A percentile compares a stretch with the other conserved stretches of the same genome.
Evolutionary conservation across 2,113 vertebrate species (phyloP).

Genomic region (Macrotis lagotis): DNA sequence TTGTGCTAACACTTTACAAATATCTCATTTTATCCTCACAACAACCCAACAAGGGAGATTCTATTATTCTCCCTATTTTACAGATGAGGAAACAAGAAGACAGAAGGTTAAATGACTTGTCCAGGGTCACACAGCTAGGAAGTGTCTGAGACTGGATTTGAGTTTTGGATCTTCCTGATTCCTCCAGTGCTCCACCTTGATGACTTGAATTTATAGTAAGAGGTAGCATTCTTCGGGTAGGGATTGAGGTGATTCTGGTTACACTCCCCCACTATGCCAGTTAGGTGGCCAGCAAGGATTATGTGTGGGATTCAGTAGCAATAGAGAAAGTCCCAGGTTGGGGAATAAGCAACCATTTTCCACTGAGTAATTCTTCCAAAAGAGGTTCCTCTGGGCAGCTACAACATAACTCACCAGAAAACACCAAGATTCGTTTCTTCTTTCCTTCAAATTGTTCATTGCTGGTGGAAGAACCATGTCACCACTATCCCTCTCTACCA

Average conservation of each 20-base stretch:
- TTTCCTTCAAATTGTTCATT: slow-evolving; percentile 3
- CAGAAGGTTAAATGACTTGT: not conserved
- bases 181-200: not conserved
- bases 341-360: not conserved
- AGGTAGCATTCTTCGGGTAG: not conserved
- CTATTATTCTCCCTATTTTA: not conserved
- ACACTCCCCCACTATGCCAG: not conserved
- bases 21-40: not conserved
- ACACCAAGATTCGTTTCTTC: not conserved
- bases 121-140: not conserved
- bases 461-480: not conserved
- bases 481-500: not conserved
- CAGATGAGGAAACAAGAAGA: not conserved
- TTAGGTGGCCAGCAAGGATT: too few species aligned
- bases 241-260: not conserved
- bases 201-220: not conserved
- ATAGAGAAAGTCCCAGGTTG: not conserved
- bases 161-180: not conserved
- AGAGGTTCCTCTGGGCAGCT: not conserved
- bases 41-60: not conserved
- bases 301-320: not conserved
- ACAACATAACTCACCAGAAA: not conserved
- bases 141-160: not conserved
- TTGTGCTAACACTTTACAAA: not conserved
- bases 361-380: not conserved